Conservation (phyloP, 2,113 vertebrate genomes). For the Pedetes capensis region DNA sequence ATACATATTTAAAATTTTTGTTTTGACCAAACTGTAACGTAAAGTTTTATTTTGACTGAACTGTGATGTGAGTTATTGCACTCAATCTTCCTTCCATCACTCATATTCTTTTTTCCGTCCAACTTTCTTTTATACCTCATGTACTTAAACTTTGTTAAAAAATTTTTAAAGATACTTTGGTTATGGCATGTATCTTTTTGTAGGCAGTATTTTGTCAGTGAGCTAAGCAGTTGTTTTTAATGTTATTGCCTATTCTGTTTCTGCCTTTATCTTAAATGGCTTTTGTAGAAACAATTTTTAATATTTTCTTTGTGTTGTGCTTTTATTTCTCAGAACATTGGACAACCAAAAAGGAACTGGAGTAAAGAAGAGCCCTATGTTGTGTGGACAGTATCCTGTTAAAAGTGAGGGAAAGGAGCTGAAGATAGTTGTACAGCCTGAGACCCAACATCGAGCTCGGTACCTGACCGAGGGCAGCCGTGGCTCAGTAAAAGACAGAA, state of each 20-base stretch:
- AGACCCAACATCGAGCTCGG: constrained; percentile 96
- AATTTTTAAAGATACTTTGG: constrained; percentile 59
- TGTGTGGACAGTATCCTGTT: constrained; percentile 92
- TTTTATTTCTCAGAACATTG: constrained; percentile 84
- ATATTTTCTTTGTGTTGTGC: constrained; percentile 74
- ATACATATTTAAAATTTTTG: background rate
- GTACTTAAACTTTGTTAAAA: constrained; percentile 62
- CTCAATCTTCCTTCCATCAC: background rate
- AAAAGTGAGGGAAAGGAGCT: constrained; percentile 97
- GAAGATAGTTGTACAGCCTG: constrained; percentile 96
- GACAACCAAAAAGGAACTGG: constrained; percentile 86
- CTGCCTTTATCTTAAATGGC: constrained; percentile 66
- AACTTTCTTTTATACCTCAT: constrained; percentile 69
- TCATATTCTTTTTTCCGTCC: constrained; percentile 44
- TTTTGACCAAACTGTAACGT: constrained; percentile 43
- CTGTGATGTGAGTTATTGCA: background rate
- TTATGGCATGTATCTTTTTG: constrained; percentile 65
- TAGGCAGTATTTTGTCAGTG: constrained; percentile 65
- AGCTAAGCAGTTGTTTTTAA: constrained; percentile 53
- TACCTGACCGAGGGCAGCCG: constrained; percentile 98
- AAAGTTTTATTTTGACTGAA: constrained; percentile 53
- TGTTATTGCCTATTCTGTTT: constrained; percentile 44
- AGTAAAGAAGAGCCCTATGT: constrained; percentile 90
- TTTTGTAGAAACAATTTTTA: constrained; percentile 55
- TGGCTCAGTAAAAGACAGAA: constrained; percentile 97